phyloP scores from a whole-genome alignment of 2,888 invertebrate species.

The Frankliniella fusca region DNA sequence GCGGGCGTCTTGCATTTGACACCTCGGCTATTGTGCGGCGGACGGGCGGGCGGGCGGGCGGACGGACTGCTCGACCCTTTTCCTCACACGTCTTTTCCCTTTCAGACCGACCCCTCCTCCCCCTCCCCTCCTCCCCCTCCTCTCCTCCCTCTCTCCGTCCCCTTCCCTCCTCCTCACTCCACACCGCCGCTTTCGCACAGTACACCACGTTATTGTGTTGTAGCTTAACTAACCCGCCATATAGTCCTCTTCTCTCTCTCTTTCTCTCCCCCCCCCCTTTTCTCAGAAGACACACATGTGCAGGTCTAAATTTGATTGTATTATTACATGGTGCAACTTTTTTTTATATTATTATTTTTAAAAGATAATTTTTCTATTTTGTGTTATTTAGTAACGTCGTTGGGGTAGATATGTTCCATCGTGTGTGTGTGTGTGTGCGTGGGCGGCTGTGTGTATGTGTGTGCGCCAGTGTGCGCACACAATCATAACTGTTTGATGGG shows the following conservation, averaged over 20 bases:
- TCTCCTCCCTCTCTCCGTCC: background rate
- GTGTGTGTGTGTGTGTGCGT: background rate
- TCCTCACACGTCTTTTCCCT: no score
- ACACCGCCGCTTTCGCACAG: background rate
- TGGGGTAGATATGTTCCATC: background rate
- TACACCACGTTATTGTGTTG: background rate
- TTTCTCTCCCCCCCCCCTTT: background rate
- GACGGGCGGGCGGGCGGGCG: background rate
- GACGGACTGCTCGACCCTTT: no score
- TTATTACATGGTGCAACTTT: background rate
- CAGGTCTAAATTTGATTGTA: background rate
- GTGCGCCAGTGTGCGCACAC: background rate
- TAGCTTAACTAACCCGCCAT: background rate
- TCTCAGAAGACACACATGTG: background rate
- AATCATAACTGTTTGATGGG: background rate
- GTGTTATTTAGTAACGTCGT: background rate
- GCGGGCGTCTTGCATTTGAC: conserved; percentile 15
- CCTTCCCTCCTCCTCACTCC: background rate
- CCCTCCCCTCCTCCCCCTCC: no score
- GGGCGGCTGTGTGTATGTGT: background rate
- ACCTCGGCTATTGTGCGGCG: background rate
- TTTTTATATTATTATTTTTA: background rate
- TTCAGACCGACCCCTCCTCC: no score
- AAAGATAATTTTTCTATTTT: background rate
- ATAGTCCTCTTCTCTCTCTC: no score